Evolutionary conservation across 2,113 vertebrate genomes (phyloP).

Genomic region (Nerophis ophidion): DNA sequence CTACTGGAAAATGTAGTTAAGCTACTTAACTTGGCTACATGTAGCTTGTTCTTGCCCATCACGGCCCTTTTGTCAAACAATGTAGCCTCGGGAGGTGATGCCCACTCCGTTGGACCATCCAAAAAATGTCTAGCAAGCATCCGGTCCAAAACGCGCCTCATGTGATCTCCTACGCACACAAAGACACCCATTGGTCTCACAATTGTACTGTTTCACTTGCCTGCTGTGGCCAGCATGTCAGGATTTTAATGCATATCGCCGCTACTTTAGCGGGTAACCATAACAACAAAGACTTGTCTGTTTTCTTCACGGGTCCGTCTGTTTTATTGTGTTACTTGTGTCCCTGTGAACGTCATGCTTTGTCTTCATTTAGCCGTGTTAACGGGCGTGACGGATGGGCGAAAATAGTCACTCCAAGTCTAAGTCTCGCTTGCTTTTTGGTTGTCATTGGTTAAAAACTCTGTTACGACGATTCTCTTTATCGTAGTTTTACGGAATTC

Average conservation of each 20-base stretch:
- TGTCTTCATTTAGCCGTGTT: neutral
- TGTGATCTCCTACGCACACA: neutral
- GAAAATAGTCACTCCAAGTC: neutral
- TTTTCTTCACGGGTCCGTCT: neutral
- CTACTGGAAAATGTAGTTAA: no score
- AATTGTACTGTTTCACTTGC: neutral
- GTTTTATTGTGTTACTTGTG: no score
- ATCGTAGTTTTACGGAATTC: no score
- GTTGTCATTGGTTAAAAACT: neutral
- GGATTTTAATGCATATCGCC: neutral
- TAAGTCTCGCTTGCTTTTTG: neutral
- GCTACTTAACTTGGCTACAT: no score
- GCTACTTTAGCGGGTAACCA: conserved; percentile 3
- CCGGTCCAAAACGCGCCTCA: neutral
- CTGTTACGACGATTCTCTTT: no score
- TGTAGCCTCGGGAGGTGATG: neutral
- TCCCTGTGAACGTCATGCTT: neutral
- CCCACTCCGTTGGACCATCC: neutral
- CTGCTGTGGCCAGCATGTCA: neutral
- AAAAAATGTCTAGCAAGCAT: neutral
- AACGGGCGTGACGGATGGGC: neutral
- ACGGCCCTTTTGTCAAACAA: neutral
- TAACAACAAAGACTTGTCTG: neutral
- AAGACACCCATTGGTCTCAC: conserved; percentile 6
- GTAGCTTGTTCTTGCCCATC: neutral